Conservation (phyloP, 2,888 invertebrate genomes). For the Sphaeridia pumilis region DNA sequence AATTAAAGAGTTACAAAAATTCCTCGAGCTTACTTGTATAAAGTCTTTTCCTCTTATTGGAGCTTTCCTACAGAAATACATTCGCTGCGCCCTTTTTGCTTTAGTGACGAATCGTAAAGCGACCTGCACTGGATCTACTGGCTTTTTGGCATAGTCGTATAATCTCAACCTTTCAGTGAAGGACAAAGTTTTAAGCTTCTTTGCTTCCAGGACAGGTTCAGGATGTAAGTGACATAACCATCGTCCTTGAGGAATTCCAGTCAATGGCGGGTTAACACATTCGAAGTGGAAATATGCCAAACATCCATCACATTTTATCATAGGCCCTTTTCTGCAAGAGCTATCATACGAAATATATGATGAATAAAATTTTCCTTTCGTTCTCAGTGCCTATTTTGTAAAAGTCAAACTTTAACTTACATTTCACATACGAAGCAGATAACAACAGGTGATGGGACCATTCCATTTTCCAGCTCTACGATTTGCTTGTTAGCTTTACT, state of each 20-base stretch:
- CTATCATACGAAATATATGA: slow-evolving; percentile 40
- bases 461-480: slow-evolving; percentile 50
- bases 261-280: slow-evolving; percentile 85
- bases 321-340: slow-evolving; percentile 69
- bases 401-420: too few species aligned
- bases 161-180: slow-evolving; percentile 76
- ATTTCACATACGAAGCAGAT: slow-evolving; percentile 68
- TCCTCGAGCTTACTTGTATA: slow-evolving; percentile 3
- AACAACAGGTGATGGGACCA: slow-evolving; percentile 70
- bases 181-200: slow-evolving; percentile 65
- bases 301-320: slow-evolving; percentile 90
- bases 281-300: slow-evolving; percentile 81
- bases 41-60: slow-evolving; percentile 9
- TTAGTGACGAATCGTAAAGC: slow-evolving; percentile 65
- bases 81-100: slow-evolving; percentile 11
- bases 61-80: slow-evolving; percentile 11
- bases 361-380: background rate
- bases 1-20: too few species aligned
- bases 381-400: background rate
- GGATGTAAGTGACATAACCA: slow-evolving; percentile 99
- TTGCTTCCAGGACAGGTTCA: slow-evolving; percentile 74
- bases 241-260: slow-evolving; percentile 69
- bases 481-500: slow-evolving; percentile 15
- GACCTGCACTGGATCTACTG: slow-evolving; percentile 73
- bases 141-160: slow-evolving; percentile 72